Conservation (phyloP, 64 coral and sea anemone species). For the Pachyseris speciosa region DNA sequence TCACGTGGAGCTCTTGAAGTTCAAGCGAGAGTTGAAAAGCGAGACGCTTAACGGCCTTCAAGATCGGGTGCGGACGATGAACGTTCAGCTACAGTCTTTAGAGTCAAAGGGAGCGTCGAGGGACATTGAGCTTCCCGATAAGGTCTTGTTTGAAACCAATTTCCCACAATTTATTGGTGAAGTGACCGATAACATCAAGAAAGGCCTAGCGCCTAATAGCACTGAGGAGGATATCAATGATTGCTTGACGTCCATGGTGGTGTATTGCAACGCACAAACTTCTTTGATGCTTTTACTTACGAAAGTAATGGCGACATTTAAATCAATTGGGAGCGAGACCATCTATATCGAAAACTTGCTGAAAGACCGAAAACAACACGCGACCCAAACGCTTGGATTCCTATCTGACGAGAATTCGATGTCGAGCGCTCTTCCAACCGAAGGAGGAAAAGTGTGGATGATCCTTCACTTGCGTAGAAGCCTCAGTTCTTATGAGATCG, state of each 20-base stretch:
- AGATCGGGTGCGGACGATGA: slow-evolving; percentile 1
- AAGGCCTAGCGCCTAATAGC: background rate
- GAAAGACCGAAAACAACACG: slow-evolving; percentile 3
- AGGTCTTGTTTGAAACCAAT: background rate
- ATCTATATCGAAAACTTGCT: background rate
- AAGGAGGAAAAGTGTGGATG: background rate
- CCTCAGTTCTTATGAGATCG: background rate
- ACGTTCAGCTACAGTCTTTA: background rate
- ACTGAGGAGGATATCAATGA: background rate
- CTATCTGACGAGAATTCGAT: slow-evolving; percentile 11
- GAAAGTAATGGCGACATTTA: slow-evolving; percentile 28
- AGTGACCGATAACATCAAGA: background rate
- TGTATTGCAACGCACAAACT: slow-evolving; percentile 52
- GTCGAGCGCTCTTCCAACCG: background rate
- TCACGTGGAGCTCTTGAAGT: slow-evolving; percentile 8
- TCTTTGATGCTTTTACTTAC: slow-evolving; percentile 21
- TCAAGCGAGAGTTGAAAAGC: slow-evolving; percentile 11
- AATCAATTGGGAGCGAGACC: slow-evolving; percentile 15
- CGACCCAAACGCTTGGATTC: slow-evolving; percentile 24
- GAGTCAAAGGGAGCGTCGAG: background rate
- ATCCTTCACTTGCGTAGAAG: background rate
- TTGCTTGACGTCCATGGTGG: slow-evolving; percentile 14
- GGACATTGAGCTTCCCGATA: background rate
- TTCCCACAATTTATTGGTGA: slow-evolving; percentile 51
- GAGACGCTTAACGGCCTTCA: background rate